Evolutionary conservation across 2,113 vertebrate species (phyloP).

Genomic region (Nibea coibor): DNA sequence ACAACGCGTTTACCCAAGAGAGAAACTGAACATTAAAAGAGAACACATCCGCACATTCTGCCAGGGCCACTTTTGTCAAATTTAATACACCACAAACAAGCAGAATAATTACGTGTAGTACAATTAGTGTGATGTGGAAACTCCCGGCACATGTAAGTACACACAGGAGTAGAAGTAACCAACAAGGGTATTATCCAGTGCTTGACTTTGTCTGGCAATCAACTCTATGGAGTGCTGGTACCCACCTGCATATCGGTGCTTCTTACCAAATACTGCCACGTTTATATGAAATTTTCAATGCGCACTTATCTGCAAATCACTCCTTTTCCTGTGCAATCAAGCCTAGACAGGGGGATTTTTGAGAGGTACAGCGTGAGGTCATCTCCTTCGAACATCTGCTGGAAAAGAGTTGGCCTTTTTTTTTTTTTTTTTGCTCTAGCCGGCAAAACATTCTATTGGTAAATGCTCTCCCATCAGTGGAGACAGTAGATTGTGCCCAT

Average conservation of each 20-base stretch:
- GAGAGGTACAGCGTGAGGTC: background rate
- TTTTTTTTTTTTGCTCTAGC: slow-evolving; percentile 3
- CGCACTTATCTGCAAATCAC: background rate
- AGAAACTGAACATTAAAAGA: slow-evolving; percentile 11
- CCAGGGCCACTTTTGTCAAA: slow-evolving; percentile 18
- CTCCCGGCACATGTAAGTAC: background rate
- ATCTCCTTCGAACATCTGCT: background rate
- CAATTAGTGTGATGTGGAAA: slow-evolving; percentile 26
- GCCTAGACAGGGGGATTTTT: background rate
- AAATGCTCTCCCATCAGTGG: slow-evolving; percentile 28
- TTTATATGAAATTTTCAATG: slow-evolving; percentile 1
- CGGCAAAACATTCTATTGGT: slow-evolving; percentile 27
- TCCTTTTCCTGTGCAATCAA: background rate
- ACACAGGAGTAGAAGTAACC: background rate
- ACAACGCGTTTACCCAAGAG: slow-evolving; percentile 43
- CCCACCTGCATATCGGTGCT: background rate
- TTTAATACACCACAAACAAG: slow-evolving; percentile 28
- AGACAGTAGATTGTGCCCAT: slow-evolving; percentile 3
- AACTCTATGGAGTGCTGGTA: background rate
- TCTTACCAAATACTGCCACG: background rate
- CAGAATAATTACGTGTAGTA: slow-evolving; percentile 26
- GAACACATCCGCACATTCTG: slow-evolving; percentile 18
- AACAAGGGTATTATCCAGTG: background rate
- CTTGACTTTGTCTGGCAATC: background rate
- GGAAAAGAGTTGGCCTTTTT: background rate